phyloP scores from a whole-genome alignment of 2,888 invertebrate genomes.

The Bimastos eiseni region DNA sequence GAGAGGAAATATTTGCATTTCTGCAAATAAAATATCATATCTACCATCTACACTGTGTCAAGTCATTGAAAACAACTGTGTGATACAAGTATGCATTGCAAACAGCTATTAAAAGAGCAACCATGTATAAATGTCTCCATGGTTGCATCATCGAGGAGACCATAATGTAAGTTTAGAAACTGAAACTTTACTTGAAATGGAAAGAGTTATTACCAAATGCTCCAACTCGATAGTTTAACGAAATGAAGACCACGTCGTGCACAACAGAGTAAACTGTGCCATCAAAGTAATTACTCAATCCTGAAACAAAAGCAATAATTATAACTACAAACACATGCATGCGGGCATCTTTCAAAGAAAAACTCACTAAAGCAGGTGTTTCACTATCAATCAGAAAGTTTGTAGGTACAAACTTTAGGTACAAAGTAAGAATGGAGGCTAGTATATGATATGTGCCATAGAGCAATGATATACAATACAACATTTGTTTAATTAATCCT shows the following conservation, averaged over 20 bases:
- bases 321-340: too few relatives aligned
- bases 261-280: slow-evolving; percentile 32
- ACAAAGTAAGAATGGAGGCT: too few relatives aligned
- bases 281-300: slow-evolving; percentile 38
- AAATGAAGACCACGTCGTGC: slow-evolving; percentile 41
- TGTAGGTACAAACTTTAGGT: too few relatives aligned
- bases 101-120: not conserved
- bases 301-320: slow-evolving; percentile 22
- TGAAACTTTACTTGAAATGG: not conserved
- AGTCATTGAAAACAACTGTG: not conserved
- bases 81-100: not conserved
- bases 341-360: too few relatives aligned
- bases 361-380: too few relatives aligned
- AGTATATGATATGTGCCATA: too few relatives aligned
- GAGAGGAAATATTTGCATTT: not conserved
- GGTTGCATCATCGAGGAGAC: not conserved
- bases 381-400: too few relatives aligned
- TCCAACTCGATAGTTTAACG: slow-evolving; percentile 44
- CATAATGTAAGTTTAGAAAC: not conserved
- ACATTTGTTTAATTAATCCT: too few relatives aligned
- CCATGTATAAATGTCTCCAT: not conserved
- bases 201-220: slow-evolving; percentile 37
- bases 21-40: not conserved
- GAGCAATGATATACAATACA: too few relatives aligned
- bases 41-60: not conserved